These are phyloP conservation scores for Dendrolimus punctatus DNA, from an alignment of 1,140 invertebrate genomes.

Conservation along the genomic window DNA sequence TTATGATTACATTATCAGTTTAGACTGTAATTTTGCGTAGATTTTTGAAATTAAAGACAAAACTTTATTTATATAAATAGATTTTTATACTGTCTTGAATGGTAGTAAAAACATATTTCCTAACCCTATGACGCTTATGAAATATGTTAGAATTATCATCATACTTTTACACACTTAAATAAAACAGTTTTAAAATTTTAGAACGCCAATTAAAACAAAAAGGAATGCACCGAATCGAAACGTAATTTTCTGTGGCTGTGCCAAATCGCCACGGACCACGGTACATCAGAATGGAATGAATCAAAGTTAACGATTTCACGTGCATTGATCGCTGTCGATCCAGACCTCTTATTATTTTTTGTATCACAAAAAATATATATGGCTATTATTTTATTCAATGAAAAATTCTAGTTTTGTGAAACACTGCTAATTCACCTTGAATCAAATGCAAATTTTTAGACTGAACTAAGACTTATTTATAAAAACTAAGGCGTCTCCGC, in stretches of 20 bases:
- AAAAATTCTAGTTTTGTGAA: conserved; percentile 3
- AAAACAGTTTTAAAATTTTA: conserved; percentile 4
- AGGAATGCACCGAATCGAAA: conserved; percentile 10
- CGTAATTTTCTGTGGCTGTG: conserved; percentile 9
- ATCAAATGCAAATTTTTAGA: not conserved
- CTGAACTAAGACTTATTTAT: too few relatives aligned
- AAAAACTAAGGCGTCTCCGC: too few relatives aligned
- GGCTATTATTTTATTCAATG: too few relatives aligned
- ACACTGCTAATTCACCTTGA: conserved; percentile 5
- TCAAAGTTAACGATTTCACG: conserved; percentile 11
- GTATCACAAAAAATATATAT: not conserved
- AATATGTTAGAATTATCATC: too few relatives aligned
- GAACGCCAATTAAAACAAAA: conserved; percentile 8
- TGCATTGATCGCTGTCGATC: conserved; percentile 4
- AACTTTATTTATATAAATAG: too few relatives aligned
- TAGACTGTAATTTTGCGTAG: too few relatives aligned
- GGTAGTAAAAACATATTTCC: too few relatives aligned
- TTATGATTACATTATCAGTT: too few relatives aligned
- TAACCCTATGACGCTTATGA: too few relatives aligned
- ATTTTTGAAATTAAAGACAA: too few relatives aligned
- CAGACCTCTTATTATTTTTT: not conserved
- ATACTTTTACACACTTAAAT: too few relatives aligned
- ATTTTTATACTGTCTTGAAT: too few relatives aligned
- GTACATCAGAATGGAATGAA: conserved; percentile 7
- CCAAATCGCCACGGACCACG: conserved; percentile 9